phyloP scores from a whole-genome alignment of 53 echinoderm and acorn worm genomes.

The Temnopleurus reevesii region DNA sequence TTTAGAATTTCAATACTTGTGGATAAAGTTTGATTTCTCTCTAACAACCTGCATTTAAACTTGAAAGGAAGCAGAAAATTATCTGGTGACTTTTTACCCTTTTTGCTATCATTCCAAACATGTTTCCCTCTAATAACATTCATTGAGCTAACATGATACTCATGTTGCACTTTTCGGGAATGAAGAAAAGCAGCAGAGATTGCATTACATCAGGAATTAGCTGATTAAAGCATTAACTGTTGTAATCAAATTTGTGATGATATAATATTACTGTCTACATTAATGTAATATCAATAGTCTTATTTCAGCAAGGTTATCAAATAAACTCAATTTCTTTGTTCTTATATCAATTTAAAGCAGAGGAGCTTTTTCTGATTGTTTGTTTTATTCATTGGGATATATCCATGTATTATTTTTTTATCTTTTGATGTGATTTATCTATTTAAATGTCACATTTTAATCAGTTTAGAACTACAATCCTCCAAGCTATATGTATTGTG shows the following conservation, averaged over 20 bases:
- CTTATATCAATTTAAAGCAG: too few relatives aligned
- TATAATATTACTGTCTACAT: conserved; percentile 30
- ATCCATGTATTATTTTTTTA: too few relatives aligned
- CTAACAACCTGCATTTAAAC: background rate
- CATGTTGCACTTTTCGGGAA: conserved; percentile 7
- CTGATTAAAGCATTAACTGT: conserved; percentile 43
- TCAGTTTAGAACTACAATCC: too few relatives aligned
- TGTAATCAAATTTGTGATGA: conserved; percentile 36
- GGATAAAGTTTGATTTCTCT: too few relatives aligned
- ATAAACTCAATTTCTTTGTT: too few relatives aligned
- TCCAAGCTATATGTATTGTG: too few relatives aligned
- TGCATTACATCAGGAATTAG: conserved; percentile 30
- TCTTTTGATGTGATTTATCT: too few relatives aligned
- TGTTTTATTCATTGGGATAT: too few relatives aligned
- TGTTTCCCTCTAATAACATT: conserved; percentile 37
- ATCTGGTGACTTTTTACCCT: conserved; percentile 9
- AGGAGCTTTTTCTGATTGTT: too few relatives aligned
- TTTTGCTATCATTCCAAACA: background rate
- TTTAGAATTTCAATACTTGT: too few relatives aligned
- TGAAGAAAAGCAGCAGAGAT: background rate
- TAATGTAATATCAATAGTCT: conserved; percentile 29
- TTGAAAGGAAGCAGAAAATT: conserved; percentile 28
- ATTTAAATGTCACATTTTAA: too few relatives aligned
- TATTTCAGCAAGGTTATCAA: too few relatives aligned
- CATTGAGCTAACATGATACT: conserved; percentile 27